These are phyloP conservation scores for Poecilia latipinna DNA, from an alignment of 2,113 vertebrate genomes.

Conservation along the genomic window DNA sequence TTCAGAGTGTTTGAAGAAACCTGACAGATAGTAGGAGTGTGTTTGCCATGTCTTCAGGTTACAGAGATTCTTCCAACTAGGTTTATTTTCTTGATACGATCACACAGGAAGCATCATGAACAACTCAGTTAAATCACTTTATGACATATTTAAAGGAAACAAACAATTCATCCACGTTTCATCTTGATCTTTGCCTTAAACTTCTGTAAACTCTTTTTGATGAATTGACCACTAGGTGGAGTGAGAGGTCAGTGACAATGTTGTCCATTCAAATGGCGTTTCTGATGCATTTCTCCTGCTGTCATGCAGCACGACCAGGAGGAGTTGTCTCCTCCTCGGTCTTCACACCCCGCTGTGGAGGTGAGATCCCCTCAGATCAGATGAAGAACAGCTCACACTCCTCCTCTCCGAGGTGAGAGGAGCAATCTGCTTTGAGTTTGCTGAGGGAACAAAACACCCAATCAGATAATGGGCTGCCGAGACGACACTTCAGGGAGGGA, in stretches of 20 bases:
- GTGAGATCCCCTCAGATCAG: background rate
- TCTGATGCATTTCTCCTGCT: conserved; percentile 5
- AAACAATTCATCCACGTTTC: background rate
- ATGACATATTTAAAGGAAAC: background rate
- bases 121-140: background rate
- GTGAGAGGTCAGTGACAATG: conserved; percentile 66
- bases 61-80: background rate
- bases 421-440: conserved; percentile 16
- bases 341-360: conserved; percentile 8
- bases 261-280: conserved; percentile 12
- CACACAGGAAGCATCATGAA: background rate
- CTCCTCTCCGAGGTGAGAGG: conserved; percentile 1
- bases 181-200: background rate
- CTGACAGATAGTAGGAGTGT: background rate
- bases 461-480: conserved; percentile 38
- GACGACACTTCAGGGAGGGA: background rate
- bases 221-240: conserved; percentile 76
- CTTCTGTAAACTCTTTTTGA: conserved; percentile 15
- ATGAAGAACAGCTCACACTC: conserved; percentile 2
- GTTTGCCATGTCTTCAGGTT: background rate
- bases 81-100: background rate
- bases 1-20: background rate
- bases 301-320: background rate
- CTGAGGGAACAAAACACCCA: conserved; percentile 32
- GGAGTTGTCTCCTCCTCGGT: background rate